Percentiles rank a stretch among this genome's conserved stretches.
Conservation (phyloP, 1,140 invertebrate species). For the Theocolax elegans region DNA sequence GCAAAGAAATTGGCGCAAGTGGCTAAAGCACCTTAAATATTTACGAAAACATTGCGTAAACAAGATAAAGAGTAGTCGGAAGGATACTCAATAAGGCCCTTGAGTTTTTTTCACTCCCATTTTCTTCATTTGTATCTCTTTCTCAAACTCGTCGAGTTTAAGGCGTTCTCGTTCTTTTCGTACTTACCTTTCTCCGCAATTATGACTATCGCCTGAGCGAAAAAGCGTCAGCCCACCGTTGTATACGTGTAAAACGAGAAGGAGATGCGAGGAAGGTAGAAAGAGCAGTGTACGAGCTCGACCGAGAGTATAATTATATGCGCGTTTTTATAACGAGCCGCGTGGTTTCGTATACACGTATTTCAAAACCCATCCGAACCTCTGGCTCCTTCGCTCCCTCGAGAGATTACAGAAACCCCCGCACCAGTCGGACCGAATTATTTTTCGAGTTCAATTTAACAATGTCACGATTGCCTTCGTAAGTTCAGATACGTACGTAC, state of each 20-base stretch:
- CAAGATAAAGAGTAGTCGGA: neutral
- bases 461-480: no score
- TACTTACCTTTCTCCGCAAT: conserved; percentile 18
- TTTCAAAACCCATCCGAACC: neutral
- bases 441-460: no score
- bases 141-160: conserved; percentile 6
- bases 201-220: neutral
- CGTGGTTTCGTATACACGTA: conserved; percentile 13
- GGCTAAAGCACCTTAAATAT: neutral
- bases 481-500: no score
- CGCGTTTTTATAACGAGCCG: conserved; percentile 6
- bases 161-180: neutral
- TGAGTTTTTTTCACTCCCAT: no score
- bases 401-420: no score
- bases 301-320: conserved; percentile 16
- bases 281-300: neutral
- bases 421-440: no score
- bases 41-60: neutral
- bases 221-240: neutral
- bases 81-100: neutral
- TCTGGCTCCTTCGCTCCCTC: neutral
- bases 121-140: neutral
- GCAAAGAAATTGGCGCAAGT: neutral
- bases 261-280: neutral
- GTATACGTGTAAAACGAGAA: no score